Percentiles rank a stretch among this genome's conserved stretches.
phyloP scores from a whole-genome alignment of 2,888 invertebrate genomes.

The Lepidonotus clava region DNA sequence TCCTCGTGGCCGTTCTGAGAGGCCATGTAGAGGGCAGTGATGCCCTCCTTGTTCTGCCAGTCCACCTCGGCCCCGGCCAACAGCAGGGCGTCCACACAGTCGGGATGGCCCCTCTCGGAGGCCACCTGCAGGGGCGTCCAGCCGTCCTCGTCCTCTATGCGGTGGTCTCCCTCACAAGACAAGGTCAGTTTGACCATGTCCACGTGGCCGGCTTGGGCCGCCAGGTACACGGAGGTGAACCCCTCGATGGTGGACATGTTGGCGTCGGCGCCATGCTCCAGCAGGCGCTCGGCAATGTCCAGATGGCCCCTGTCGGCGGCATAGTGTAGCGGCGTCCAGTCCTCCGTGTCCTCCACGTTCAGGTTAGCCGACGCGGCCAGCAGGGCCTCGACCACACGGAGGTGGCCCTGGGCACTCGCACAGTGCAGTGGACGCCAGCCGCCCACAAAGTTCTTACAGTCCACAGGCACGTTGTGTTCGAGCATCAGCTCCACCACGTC shows the following conservation, averaged over 20 bases:
- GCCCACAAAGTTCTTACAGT: slow-evolving; percentile 60
- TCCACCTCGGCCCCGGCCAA: slow-evolving; percentile 63
- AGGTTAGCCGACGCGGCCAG: slow-evolving; percentile 57
- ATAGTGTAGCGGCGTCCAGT: slow-evolving; percentile 59
- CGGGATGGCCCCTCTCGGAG: slow-evolving; percentile 52
- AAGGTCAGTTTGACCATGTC: slow-evolving; percentile 26
- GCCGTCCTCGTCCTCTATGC: slow-evolving; percentile 57
- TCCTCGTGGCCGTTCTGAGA: slow-evolving; percentile 61
- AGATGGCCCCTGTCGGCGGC: slow-evolving; percentile 52
- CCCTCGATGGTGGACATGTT: slow-evolving; percentile 61
- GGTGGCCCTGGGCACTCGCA: slow-evolving; percentile 62
- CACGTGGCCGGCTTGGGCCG: slow-evolving; percentile 58
- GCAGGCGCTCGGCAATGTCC: slow-evolving; percentile 55
- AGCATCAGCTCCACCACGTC: slow-evolving; percentile 61
- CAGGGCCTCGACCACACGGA: slow-evolving; percentile 57
- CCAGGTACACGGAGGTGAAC: slow-evolving; percentile 65
- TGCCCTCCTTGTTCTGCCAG: slow-evolving; percentile 63
- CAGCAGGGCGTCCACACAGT: slow-evolving; percentile 32
- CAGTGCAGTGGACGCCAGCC: slow-evolving; percentile 65
- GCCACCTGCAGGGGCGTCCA: slow-evolving; percentile 58
- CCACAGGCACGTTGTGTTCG: slow-evolving; percentile 53
- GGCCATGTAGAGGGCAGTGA: slow-evolving; percentile 63
- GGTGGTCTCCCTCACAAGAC: slow-evolving; percentile 31
- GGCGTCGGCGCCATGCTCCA: slow-evolving; percentile 55
- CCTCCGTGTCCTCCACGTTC: slow-evolving; percentile 56